Percentiles rank a stretch among this genome's conserved stretches.
Conservation (phyloP, 2,797 vertebrate species). For the Arremon brunneinucha region DNA sequence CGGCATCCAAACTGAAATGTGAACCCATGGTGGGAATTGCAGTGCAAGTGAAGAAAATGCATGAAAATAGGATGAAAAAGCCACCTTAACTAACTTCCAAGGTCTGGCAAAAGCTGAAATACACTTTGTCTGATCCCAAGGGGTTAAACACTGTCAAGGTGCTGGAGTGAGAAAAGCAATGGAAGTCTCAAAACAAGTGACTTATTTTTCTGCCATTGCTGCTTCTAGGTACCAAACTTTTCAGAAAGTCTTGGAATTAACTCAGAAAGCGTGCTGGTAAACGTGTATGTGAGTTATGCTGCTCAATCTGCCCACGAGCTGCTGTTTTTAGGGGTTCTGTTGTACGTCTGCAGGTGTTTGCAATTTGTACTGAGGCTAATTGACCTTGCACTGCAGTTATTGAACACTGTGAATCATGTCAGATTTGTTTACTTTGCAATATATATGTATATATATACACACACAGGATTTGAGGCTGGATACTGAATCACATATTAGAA, state of each 20-base stretch:
- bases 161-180: not conserved
- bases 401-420: not conserved
- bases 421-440: not conserved
- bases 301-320: not conserved
- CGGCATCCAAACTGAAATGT: not conserved
- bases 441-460: not conserved
- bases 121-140: not conserved
- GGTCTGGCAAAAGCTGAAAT: not conserved
- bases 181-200: not conserved
- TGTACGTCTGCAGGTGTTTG: not conserved
- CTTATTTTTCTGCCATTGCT: not conserved
- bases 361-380: constrained; percentile 8
- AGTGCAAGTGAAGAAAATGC: not conserved
- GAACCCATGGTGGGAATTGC: not conserved
- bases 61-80: not conserved
- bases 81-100: not conserved
- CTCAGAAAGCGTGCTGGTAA: not conserved
- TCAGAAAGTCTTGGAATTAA: not conserved
- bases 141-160: not conserved
- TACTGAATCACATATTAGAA: not conserved
- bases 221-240: not conserved
- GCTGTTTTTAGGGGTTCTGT: not conserved
- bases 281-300: rapidly evolving
- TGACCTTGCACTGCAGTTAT: constrained; percentile 8
- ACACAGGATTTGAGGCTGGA: not conserved